Base-by-base conservation (phyloP, 1,140 invertebrate species). In the Apolygus lucorum region DNA sequence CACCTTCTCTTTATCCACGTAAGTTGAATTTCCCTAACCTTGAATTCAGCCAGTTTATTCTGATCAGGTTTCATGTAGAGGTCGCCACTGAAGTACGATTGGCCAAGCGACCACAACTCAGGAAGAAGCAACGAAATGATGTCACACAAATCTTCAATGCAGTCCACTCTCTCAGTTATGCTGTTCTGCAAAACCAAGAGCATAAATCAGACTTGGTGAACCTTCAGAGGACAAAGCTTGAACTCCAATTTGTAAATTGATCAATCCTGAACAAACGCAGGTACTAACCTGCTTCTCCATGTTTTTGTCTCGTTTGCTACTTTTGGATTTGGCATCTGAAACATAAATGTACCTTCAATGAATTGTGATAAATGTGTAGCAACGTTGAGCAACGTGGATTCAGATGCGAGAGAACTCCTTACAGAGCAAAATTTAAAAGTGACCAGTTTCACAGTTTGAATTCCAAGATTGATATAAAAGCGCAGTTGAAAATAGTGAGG, bases 61-160 rank as follows among this genome's bases (percentile, higher is more conserved):
- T 82, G 79, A 76, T 91, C 85, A 52, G 90, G 85, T 69, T 86
- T 84, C 1, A 88, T 85, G 72, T 88, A 83, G 13, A 96, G 77
- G 75, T 94, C 91, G 1, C 90, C 91, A 14, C 86, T 88, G 76
- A 96, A 93, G 79, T 96, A 96, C 65, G 89, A 86, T 77, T 94
- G 91, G 1, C 93, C 92, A 1, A 96, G 82, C 78, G 90, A 89
- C 92, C 92, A 95, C 11, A 96, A 80, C 78, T 94, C 90, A 0
- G 92, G 91, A 72, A 92, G 86, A 64, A 86, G 84, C 71, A 86
- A 82, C 13, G 83, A 82, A 52, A 92, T 81, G 59, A 88, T 82
- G 28, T 88, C 84, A 68, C 86, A 88, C 42, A 92, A 78, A 72
- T 89, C 86, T 78, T 91, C 90, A 8, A 90, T 81, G 78, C 89